Base-by-base conservation (phyloP, 37 sponge, comb jelly and placozoan species). In the Cliona cf. orientalis region DNA sequence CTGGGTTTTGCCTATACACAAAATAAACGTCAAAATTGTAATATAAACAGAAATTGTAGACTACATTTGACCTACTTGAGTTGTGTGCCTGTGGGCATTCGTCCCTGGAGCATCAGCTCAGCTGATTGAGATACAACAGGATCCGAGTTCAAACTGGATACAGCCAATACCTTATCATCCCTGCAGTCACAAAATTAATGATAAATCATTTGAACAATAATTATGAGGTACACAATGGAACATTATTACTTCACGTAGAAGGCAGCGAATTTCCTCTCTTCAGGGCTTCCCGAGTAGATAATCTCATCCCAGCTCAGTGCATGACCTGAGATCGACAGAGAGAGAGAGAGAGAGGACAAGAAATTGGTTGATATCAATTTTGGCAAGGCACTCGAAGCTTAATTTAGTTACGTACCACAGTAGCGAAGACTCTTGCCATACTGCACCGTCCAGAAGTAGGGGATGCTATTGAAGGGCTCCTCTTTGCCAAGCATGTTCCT, bases 401-500 rank as follows among this genome's bases (percentile, higher is more conserved):
- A 19, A 49, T n/a, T n/a, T n/a, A n/a, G n/a, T n/a, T 49, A 76
- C 72, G 57, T 39, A 82, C 97, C 95, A 66, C 93, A 94, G 45
- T 94, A 94, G 31, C 97, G 92, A 34, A 97, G 25, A 62, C 90
- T 86, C 79, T 97, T 97, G 35, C 95, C 95, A 72, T 80, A 94
- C 73, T 94, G 58, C 39, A 87, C 76, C n/a, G 95, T 91, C 97
- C 97, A 97, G 88, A 97, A 97, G 86, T 75, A 97, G 25, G 97
- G 97, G 33, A 97, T 87, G 42, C 88, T 92, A 45, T 88, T 63
- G 43, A 91, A 91, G 31, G 82, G 56, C 19, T 64, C 81, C 32
- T 81, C 77, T 59, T 86, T 88, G 0, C 85, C 93, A 43, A 91
- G 45, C 96, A 97, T 97, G 78, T 88, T 91, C 75, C 70, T 65